Evolutionary conservation across 2,797 vertebrate genomes (phyloP).

Genomic region (Hyperoplus immaculatus): DNA sequence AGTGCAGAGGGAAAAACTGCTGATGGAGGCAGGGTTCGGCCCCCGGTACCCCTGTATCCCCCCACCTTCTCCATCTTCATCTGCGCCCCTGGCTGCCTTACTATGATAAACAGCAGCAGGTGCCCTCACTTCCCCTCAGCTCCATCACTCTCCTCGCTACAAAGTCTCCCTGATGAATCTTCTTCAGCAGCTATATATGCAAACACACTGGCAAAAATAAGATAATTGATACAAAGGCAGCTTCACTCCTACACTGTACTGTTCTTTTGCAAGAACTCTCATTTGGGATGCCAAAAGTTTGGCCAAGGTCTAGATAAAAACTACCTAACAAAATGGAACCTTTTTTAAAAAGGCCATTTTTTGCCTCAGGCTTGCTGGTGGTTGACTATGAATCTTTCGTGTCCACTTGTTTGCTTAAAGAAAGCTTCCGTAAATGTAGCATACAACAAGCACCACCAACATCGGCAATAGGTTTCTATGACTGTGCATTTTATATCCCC

Average conservation of each 20-base stretch:
- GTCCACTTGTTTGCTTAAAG: conserved; percentile 59
- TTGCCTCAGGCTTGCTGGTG: conserved; percentile 64
- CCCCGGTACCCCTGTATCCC: conserved; percentile 57
- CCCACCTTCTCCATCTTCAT: conserved; percentile 46
- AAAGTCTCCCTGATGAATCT: conserved; percentile 56
- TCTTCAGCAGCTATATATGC: conserved; percentile 49
- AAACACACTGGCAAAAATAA: conserved; percentile 45
- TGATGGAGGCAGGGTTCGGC: conserved; percentile 63
- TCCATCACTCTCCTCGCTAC: conserved; percentile 37
- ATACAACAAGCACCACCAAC: conserved; percentile 5
- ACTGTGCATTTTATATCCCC: conserved; percentile 46
- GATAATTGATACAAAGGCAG: conserved; percentile 46
- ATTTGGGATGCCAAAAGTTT: conserved; percentile 65
- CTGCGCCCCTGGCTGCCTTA: conserved; percentile 52
- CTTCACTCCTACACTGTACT: conserved; percentile 54
- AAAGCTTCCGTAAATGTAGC: conserved; percentile 50
- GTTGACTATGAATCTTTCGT: conserved; percentile 61
- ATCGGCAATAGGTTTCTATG: conserved; percentile 36
- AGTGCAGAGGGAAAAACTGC: conserved; percentile 65
- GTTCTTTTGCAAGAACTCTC: conserved; percentile 39
- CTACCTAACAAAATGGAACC: conserved; percentile 54
- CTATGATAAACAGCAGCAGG: conserved; percentile 68
- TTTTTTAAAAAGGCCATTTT: conserved; percentile 67
- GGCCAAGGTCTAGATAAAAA: conserved; percentile 60
- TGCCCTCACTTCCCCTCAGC: conserved; percentile 24